Conservation (phyloP, 2,888 invertebrate species). For the Tipula helvola region DNA sequence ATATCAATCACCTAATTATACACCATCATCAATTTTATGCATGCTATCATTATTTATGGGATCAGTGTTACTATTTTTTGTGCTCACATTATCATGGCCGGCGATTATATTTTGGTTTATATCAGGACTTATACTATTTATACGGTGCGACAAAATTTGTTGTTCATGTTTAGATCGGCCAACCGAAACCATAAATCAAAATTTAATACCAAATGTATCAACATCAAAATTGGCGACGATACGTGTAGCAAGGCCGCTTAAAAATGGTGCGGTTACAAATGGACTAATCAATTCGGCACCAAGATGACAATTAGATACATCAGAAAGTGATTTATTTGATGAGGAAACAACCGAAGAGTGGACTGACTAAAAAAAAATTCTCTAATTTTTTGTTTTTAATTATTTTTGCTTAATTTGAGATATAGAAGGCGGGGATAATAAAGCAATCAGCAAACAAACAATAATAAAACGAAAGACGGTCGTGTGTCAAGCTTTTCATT, state of each 20-base stretch:
- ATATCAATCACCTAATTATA: slow-evolving; percentile 28
- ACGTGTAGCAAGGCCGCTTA: slow-evolving; percentile 27
- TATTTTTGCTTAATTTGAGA: neutral
- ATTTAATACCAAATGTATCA: slow-evolving; percentile 30
- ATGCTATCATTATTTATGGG: slow-evolving; percentile 26
- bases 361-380: slow-evolving; percentile 19
- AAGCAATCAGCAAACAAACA: neutral
- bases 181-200: slow-evolving; percentile 22
- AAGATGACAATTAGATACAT: slow-evolving; percentile 36
- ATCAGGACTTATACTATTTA: slow-evolving; percentile 24
- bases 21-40: slow-evolving; percentile 27
- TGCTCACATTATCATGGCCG: slow-evolving; percentile 32
- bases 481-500: neutral
- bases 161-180: slow-evolving; percentile 31
- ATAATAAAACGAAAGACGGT: neutral
- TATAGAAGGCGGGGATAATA: neutral
- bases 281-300: slow-evolving; percentile 19
- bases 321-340: slow-evolving; percentile 31
- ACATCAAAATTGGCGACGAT: slow-evolving; percentile 26
- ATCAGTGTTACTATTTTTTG: slow-evolving; percentile 26
- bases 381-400: neutral
- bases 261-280: slow-evolving; percentile 26
- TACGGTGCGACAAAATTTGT: slow-evolving; percentile 33
- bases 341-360: slow-evolving; percentile 26
- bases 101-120: slow-evolving; percentile 31